Evolutionary conservation across 1,140 invertebrate species (phyloP), one percentile per base, ranked within the genome.

Genomic region (Rhysida immarginata): DNA sequence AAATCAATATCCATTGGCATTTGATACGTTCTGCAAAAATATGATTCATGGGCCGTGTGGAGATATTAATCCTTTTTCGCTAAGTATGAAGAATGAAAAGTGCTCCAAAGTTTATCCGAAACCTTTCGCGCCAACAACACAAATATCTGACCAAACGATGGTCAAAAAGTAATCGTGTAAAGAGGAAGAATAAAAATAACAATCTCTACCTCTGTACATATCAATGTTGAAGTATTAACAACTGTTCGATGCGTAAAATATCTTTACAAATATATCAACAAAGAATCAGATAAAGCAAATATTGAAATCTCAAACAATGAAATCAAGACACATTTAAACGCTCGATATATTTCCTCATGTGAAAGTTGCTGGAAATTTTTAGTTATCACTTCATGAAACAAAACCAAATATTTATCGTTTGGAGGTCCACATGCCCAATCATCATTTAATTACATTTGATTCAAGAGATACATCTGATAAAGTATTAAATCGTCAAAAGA

Each of bases 371-470:
- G 65, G 63, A 55, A 62, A 20, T 64, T 65, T 53, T 50, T 66
- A 54, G 46, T 26, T 65, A 60, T 29, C 55, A 23, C 60, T 66
- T 54, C 70, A 75, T 60, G 67, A 75, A 63, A 50, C 69, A 26
- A 59, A 66, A 59, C 67, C 69, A 45, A 51, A 66, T 35, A 64
- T 75, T 60, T 35, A 65, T 43, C 67, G 71, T 58, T 63, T 76
- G 26, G 64, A 63, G 2, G 71, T 76, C 11, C 73, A 77, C 68
- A 58, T 78, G n/a, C 64, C 70, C 61, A 70, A 69, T 63, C 65
- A 69, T 54, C 70, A 77, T 49, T 11, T n/a, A 41, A n/a, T 41
- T 11, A 41, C 35, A 41, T 41, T 41, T n/a, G 35, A 41, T 41
- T 11, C 35, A 41, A 41, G n/a, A n/a, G n/a, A 41, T 41, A 11